Evolutionary conservation across 1,140 invertebrate genomes (phyloP).

Genomic region (Pogonognathellus flavescens): DNA sequence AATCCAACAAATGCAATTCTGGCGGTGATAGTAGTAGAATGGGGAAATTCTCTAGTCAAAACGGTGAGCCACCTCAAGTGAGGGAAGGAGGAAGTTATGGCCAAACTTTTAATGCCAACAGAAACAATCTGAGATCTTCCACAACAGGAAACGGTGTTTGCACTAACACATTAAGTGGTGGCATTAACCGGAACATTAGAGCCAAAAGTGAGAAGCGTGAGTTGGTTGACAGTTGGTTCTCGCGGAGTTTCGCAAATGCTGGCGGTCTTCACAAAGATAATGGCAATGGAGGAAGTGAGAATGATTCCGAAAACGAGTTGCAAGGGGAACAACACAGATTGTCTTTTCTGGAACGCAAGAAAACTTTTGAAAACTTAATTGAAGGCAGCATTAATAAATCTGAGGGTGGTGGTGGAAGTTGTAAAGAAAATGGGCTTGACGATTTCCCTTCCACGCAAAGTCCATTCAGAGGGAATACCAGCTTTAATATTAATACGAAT

Average conservation of each 20-base stretch:
- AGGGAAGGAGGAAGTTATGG: neutral
- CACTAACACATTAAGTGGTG: conserved; percentile 17
- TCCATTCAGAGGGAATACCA: conserved; percentile 13
- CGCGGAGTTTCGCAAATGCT: conserved; percentile 59
- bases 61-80: neutral
- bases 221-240: conserved; percentile 58
- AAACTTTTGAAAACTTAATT: conserved; percentile 41
- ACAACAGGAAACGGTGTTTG: neutral
- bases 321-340: neutral
- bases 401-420: neutral
- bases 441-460: neutral
- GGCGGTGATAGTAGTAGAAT: neutral
- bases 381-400: neutral
- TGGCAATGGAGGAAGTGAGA: neutral
- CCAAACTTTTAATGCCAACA: neutral
- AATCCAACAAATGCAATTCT: neutral
- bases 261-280: conserved; percentile 31
- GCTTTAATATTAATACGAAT: neutral
- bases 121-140: neutral
- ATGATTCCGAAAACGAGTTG: neutral
- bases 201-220: conserved; percentile 61
- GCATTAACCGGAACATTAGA: conserved; percentile 24
- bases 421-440: neutral
- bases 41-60: neutral
- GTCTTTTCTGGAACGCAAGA: conserved; percentile 17